Evolutionary conservation across 2,888 invertebrate species (phyloP), one percentile per base, ranked within the genome.

Genomic region (Caenorhabditis becei): DNA sequence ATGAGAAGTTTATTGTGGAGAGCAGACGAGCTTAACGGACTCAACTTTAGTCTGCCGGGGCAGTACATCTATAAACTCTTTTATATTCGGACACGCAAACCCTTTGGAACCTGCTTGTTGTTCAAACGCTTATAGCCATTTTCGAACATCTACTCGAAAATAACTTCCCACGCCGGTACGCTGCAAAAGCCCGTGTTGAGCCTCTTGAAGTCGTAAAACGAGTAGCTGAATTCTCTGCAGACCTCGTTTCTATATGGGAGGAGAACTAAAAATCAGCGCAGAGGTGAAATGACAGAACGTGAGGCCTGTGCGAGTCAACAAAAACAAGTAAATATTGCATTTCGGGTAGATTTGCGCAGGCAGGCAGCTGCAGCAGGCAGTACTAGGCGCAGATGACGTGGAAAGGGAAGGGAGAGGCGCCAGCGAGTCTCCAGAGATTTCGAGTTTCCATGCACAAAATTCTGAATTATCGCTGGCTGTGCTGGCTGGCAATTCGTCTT

Each of bases 271-370:
- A 47, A 47, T n/a, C 18, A 47, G 47, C 18, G 47, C 20, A 47
- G 47, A 47, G 47, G 47, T 47, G 11, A 20, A 47, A 20, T 51
- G 51, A 51, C 23, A 51, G 51, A 51, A 51, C 51, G 51, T 24
- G 62, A 56, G 49, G 58, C 72, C 54, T 63, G 72, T 72, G 41
- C 56, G 51, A 65, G 58, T 66, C 66, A 75, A 75, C 66, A 75
- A 75, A 75, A 75, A 75, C 75, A 75, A 75, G 66, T 66, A 59
- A 74, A 74, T 74, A 74, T 74, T 66, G 74, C 49, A 37, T 65
- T 56, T 32, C 37, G 65, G 58, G 65, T 41, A 37, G 65, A 58
- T 65, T 65, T 66, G 66, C 65, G 59, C 74, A 59, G 66, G 23
- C 37, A 69, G 47, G 37, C 11, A 63, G 56, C 28, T 26, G 54